These are phyloP conservation scores for Ataeniobius toweri DNA, from an alignment of 2,797 vertebrate genomes.

Conservation along the genomic window DNA sequence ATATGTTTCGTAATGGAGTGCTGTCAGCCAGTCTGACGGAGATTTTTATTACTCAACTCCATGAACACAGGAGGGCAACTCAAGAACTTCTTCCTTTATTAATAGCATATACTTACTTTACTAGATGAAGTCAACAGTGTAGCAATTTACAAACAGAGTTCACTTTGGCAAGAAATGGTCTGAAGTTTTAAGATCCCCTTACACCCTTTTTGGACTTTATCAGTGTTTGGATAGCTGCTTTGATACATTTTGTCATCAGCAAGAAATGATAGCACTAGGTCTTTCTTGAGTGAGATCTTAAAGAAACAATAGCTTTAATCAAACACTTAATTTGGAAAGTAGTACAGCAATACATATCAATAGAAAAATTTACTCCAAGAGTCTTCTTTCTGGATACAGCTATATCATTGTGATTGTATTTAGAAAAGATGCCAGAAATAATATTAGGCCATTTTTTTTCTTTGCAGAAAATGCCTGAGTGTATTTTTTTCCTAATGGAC, in stretches of 20 bases:
- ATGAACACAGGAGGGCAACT: neutral
- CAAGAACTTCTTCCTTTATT: neutral
- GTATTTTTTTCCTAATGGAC: neutral
- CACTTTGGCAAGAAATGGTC: neutral
- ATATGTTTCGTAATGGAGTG: neutral
- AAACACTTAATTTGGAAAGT: neutral
- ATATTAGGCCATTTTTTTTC: neutral
- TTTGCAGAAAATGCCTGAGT: too few species aligned
- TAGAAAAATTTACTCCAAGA: neutral
- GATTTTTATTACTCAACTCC: neutral
- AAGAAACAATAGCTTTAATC: neutral
- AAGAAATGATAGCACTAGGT: neutral
- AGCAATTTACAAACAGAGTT: neutral
- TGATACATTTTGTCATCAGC: neutral
- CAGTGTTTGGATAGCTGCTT: neutral
- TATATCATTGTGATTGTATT: neutral
- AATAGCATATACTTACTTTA: neutral
- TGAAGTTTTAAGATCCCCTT: neutral
- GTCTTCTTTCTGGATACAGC: neutral
- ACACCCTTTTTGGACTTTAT: neutral
- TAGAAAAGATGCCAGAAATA: neutral
- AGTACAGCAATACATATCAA: neutral
- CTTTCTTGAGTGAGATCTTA: neutral
- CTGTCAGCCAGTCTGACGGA: neutral
- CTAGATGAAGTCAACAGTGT: neutral